Evolutionary conservation across 2,113 vertebrate species (phyloP), one percentile per base, ranked within the genome.

Genomic region (Marcusenius ussheri): DNA sequence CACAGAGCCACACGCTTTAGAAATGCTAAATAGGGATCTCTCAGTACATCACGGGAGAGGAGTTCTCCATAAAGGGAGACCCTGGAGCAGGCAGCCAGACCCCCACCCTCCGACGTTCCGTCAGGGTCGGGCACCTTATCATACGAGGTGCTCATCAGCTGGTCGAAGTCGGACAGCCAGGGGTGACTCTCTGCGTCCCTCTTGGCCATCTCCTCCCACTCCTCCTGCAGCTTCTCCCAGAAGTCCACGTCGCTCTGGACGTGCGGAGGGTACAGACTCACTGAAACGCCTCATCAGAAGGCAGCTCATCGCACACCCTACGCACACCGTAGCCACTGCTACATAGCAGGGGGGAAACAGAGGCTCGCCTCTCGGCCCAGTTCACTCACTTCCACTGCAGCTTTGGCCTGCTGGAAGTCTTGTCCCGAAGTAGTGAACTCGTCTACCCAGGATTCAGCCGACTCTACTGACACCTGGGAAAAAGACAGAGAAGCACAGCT

Each of bases 211-310:
- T 99, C 98, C 93, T 99, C 98, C 97, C 98, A 97, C 92, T 99
- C 98, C 92, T 98, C 97, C 96, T 99, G 98, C 91, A 99, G 96
- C 94, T 98, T 99, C 95, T 99, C 98, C 98, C 98, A 99, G 96
- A 99, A 99, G 95, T 99, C 98, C 49, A 98, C 97, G 95, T 99
- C 98, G 90, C 98, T 98, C 98, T 99, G 95, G 53, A 50, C 17
- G 77, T 31, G 21, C 1, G 42, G 56, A 46, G 35, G 10, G 42
- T 62, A 80, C 74, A 46, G 39, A 42, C 5, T 80, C 49, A 77
- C 11, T 80, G 62, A 46, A 0, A 24, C 19, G 74, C 46, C 62
- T 83, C 47, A 51, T 35, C 70, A 53, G 21, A 53, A 66, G 62
- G 62, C 24, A 27, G 58, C 58, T 27, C n/a, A 3, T 39, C 87